A percentile compares a stretch with the other conserved stretches of the same genome.
phyloP scores from a whole-genome alignment of 2,113 vertebrate genomes.

The Zosterops borbonicus region DNA sequence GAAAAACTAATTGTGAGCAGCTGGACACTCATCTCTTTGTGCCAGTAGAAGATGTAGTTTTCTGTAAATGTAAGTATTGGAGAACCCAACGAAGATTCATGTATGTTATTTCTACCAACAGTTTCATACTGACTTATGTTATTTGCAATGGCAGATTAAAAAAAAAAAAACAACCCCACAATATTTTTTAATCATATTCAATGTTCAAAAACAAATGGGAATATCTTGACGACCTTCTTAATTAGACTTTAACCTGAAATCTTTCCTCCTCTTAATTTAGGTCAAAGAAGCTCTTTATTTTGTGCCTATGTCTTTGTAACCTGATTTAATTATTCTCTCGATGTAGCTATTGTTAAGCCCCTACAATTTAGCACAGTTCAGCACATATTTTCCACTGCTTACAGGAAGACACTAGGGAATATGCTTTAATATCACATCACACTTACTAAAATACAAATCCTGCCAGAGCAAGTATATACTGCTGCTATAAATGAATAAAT shows the following conservation, averaged over 20 bases:
- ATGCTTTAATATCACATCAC: constrained; percentile 1
- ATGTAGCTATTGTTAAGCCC: constrained; percentile 1
- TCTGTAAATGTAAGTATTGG: background rate
- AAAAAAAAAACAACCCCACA: background rate
- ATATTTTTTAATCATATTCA: background rate
- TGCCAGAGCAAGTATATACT: background rate
- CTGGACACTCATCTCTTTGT: background rate
- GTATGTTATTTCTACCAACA: background rate
- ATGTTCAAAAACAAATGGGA: background rate
- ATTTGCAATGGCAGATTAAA: background rate
- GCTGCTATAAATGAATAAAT: background rate
- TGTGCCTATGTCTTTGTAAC: background rate
- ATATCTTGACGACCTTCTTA: background rate
- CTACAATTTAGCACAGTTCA: constrained; percentile 21
- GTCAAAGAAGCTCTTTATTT: background rate
- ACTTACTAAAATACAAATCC: constrained; percentile 26
- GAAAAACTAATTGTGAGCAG: background rate
- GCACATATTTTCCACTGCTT: constrained; percentile 15
- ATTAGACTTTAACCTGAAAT: background rate
- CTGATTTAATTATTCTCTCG: constrained; percentile 35
- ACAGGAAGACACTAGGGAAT: background rate
- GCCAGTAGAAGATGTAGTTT: background rate
- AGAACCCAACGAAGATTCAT: background rate
- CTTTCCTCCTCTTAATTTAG: background rate
- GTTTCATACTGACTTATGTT: background rate